A percentile compares a stretch with the other conserved stretches of the same genome.
Conservation (phyloP, 2,888 invertebrate genomes). For the Deilephila elpenor region DNA sequence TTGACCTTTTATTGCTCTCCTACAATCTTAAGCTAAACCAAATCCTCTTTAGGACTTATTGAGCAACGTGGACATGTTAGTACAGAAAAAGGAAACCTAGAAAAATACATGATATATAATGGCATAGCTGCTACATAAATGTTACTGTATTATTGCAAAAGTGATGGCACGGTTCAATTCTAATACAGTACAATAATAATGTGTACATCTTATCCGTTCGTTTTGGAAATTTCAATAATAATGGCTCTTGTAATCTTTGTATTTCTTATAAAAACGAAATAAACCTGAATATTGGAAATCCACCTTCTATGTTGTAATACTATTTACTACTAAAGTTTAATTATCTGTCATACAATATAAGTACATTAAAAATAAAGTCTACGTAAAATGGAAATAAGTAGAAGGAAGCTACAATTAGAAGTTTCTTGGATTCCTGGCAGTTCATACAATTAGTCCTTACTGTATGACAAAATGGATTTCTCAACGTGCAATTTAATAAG, state of each 20-base stretch:
- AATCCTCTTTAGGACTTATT: conserved; percentile 74
- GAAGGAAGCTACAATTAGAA: conserved; percentile 43
- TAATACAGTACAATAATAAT: not conserved
- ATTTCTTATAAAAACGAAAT: not conserved
- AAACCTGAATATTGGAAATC: not conserved
- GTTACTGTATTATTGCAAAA: conserved; percentile 17
- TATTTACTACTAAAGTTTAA: not conserved
- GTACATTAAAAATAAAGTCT: conserved; percentile 50
- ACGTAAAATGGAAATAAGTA: conserved; percentile 54
- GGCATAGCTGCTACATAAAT: conserved; percentile 20
- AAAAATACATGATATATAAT: conserved; percentile 13
- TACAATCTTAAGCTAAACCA: conserved; percentile 74
- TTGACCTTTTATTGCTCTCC: conserved; percentile 76
- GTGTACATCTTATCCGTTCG: no score
- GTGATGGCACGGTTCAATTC: conserved; percentile 31
- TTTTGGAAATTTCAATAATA: no score
- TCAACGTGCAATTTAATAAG: conserved; percentile 1
- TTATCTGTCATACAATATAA: not conserved
- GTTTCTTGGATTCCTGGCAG: conserved; percentile 16
- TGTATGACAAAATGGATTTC: conserved; percentile 7
- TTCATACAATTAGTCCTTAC: conserved; percentile 27
- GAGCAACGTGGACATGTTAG: conserved; percentile 81
- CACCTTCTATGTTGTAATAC: not conserved
- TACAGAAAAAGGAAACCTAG: conserved; percentile 65
- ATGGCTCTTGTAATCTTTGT: no score